phyloP scores from a whole-genome alignment of 2,113 vertebrate genomes.

The Chionis minor region DNA sequence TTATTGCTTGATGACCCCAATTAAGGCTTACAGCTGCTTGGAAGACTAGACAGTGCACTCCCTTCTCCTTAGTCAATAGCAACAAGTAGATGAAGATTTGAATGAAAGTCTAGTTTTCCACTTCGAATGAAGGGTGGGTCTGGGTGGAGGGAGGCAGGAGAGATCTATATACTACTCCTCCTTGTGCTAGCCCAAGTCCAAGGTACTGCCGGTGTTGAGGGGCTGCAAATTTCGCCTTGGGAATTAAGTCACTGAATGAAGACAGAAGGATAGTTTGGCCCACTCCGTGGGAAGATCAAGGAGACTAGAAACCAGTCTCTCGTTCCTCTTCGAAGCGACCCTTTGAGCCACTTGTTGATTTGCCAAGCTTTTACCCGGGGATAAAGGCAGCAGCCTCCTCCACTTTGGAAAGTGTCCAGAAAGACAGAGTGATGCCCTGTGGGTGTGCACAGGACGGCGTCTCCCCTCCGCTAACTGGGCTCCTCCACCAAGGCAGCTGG shows the following conservation, averaged over 20 bases:
- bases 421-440: background rate
- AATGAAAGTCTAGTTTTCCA: background rate
- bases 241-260: background rate
- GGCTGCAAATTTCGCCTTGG: background rate
- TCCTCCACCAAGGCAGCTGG: fast-evolving
- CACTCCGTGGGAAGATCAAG: background rate
- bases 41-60: background rate
- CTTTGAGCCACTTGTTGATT: background rate
- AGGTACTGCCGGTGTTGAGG: background rate
- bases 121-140: background rate
- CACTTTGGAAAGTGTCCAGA: background rate
- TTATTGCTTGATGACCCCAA: constrained; percentile 17
- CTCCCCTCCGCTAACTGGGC: fast-evolving
- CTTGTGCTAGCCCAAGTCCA: background rate
- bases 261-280: background rate
- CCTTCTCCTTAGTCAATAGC: background rate
- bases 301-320: background rate
- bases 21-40: constrained; percentile 36
- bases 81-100: background rate
- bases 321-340: fast-evolving
- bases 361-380: background rate
- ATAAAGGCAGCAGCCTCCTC: background rate
- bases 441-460: fast-evolving
- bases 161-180: background rate
- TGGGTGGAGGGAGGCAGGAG: background rate